Conservation (phyloP, 2,888 invertebrate genomes). For the Morpho deidamia region DNA sequence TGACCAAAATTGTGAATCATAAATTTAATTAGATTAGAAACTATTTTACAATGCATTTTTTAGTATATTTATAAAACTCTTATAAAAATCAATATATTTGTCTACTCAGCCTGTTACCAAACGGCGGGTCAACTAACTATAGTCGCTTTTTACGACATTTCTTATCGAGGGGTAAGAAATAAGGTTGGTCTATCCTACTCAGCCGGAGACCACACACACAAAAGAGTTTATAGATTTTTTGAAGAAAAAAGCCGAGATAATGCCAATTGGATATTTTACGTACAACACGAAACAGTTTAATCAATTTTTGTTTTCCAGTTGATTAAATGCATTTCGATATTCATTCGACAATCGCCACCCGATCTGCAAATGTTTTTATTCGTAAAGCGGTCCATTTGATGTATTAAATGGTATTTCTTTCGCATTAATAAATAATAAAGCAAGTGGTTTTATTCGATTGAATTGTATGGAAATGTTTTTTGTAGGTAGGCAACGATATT, state of each 20-base stretch:
- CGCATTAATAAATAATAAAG: neutral
- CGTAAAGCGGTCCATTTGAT: constrained; percentile 7
- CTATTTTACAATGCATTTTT: too few species aligned
- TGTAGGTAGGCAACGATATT: too few species aligned
- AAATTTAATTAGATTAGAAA: too few species aligned
- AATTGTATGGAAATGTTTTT: neutral
- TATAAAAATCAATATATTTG: too few species aligned
- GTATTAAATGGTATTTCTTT: constrained; percentile 4
- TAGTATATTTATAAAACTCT: too few species aligned
- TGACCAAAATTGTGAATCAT: too few species aligned
- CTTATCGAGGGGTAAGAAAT: too few species aligned
- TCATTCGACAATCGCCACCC: constrained; percentile 8
- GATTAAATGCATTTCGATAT: constrained; percentile 9
- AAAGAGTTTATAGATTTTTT: neutral
- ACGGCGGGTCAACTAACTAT: too few species aligned
- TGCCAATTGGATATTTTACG: constrained; percentile 1
- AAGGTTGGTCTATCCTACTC: too few species aligned
- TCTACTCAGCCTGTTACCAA: too few species aligned
- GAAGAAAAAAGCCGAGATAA: neutral
- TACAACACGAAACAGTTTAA: constrained; percentile 7
- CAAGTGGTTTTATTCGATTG: neutral
- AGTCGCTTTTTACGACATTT: too few species aligned
- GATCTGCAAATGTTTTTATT: constrained; percentile 3
- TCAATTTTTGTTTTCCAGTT: constrained; percentile 7
- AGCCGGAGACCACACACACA: neutral